Base-by-base conservation (phyloP, 1,140 invertebrate genomes). In the Fopius arisanus region DNA sequence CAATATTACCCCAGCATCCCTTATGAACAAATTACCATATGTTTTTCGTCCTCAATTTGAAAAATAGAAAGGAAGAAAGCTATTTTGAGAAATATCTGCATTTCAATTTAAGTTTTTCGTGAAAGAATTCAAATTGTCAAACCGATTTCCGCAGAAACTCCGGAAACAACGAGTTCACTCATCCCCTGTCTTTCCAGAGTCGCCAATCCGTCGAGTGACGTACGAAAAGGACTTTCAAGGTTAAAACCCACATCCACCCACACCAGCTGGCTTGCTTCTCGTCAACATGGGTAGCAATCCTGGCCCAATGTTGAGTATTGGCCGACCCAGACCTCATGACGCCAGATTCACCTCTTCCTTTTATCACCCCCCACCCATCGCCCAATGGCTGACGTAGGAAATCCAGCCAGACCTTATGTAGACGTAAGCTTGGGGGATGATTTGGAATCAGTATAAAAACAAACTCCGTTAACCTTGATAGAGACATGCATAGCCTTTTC, bases 201-300 rank as follows among this genome's bases (percentile, higher is more conserved):
- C 62, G 70, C 70, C 70, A 72, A 10, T 29, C 63, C 65, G 70
- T 67, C 70, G 21, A 23, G 33, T 72, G 70, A 72, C 70, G 70
- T 72, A 70, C 16, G 37, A 12, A 21, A 2, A 72, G 33, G 70
- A 69, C 48, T 70, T 31, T 12, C 68, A 70, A 70, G 68, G 68
- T 33, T 33, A 19, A 19, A 59, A 70, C 68, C 68, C 68, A 70
- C 68, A 16, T 41, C 19, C 41, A 2, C 28, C 9, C 26, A 37
- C 33, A 37, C 3, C 0, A 43, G 3, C 3, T 54, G 54, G 7
- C 26, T n/a, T n/a, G n/a, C n/a, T n/a, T 63, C 21, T 54, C 31
- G n/a, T 16, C 2, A 33, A 37, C 23, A 59, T 59, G 54, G 54
- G 19, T 23, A 26, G 1, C 2, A 10, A 28, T 59, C 54, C 23